phyloP scores from a whole-genome alignment of 1,140 invertebrate species.

The Cyclargus thomasi region DNA sequence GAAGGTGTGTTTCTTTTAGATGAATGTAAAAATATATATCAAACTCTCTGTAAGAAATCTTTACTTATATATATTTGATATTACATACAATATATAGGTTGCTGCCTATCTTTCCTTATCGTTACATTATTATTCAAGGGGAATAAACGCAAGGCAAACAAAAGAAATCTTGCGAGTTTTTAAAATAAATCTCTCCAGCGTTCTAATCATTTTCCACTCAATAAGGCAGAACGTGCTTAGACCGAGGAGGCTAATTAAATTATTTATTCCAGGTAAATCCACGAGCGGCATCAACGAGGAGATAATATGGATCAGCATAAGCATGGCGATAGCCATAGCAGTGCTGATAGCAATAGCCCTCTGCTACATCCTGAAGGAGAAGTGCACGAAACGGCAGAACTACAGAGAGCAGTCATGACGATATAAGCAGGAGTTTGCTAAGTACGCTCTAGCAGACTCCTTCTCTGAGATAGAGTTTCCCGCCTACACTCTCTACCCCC shows the following conservation, averaged over 20 bases:
- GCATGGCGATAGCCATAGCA: slow-evolving; percentile 88
- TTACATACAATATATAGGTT: not conserved
- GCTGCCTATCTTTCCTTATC: not conserved
- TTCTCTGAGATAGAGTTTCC: slow-evolving; percentile 52
- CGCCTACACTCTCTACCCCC: slow-evolving; percentile 62
- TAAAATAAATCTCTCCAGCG: not conserved
- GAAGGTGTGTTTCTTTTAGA: too few relatives aligned
- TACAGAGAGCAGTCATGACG: slow-evolving; percentile 83
- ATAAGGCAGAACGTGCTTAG: not conserved
- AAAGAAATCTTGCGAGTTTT: not conserved
- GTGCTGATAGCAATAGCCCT: slow-evolving; percentile 86
- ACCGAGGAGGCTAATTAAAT: slow-evolving; percentile 5
- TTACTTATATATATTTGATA: too few relatives aligned
- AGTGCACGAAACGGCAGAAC: slow-evolving; percentile 83
- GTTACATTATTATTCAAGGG: not conserved
- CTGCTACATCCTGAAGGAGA: slow-evolving; percentile 86
- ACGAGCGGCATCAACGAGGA: slow-evolving; percentile 89
- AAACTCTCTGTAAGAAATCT: too few relatives aligned
- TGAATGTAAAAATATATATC: too few relatives aligned
- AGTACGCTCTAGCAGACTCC: slow-evolving; percentile 60
- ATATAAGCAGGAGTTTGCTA: slow-evolving; percentile 69
- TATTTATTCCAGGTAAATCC: slow-evolving; percentile 78
- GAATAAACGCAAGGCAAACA: not conserved
- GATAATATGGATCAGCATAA: slow-evolving; percentile 90
- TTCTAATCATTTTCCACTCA: not conserved